Evolutionary conservation across 2,113 vertebrate genomes (phyloP), one percentile per base, ranked within the genome.

Genomic region (Boleophthalmus pectinirostris): DNA sequence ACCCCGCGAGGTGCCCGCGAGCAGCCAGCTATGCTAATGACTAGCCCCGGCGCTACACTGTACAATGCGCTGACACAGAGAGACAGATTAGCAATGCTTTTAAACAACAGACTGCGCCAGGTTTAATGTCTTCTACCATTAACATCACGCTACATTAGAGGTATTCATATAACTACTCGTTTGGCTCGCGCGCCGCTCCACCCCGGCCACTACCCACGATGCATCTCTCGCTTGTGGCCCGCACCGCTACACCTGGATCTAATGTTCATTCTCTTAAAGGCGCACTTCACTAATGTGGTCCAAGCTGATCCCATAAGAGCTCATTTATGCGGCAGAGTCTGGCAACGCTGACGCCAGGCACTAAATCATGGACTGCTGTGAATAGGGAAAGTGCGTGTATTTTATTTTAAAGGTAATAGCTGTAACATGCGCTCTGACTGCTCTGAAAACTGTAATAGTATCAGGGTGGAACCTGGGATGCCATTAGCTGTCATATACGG

Each of bases 121-220:
- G 77, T 90, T 88, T 90, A 88, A 91, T 90, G 87, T 87, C 84
- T 74, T 77, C 81, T 16, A 65, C 76, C 81, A 88, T 91, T 90
- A 88, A 78, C 87, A 90, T 82, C 85, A 84, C 49, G 84, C 81
- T 80, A 82, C 88, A 89, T 90, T 89, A 90, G 86, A 25, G 67
- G 77, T 77, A 84, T 87, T 86, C 88, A 83, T 43, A 43, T 43
- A 85, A 86, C 77, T 76, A 72, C 68, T 75, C 66, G 72, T 81
- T 80, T 85, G 87, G 81, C 89, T 86, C 77, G 78, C 74, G 81
- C 69, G 72, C 83, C 82, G 67, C 82, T 86, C 80, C 61, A 45
- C n/a, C 66, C 47, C 60, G 13, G 24, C 56, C 56, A 16, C 18
- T 20, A 15, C 45, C 47, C 72, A 5, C 53, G 67, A 54, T 58